Evolutionary conservation across 2,888 invertebrate species (phyloP).

Genomic region (Harpalus rubripes): DNA sequence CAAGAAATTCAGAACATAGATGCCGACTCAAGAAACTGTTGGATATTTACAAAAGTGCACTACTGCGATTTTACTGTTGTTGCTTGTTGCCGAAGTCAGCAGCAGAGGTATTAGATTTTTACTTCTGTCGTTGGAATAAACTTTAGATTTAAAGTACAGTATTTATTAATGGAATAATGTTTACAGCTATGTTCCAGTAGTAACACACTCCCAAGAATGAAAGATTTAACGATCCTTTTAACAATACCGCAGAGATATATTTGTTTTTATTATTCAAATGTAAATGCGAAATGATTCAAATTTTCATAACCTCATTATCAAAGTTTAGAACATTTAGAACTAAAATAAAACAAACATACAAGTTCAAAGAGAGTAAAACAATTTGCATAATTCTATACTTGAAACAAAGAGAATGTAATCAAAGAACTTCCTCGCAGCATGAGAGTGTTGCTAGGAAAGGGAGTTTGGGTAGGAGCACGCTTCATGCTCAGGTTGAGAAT

Average conservation of each 20-base stretch:
- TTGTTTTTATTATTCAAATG: slow-evolving; percentile 59
- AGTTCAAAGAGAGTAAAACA: slow-evolving; percentile 63
- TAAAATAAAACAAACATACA: slow-evolving; percentile 64
- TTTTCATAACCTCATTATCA: slow-evolving; percentile 63
- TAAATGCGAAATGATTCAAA: slow-evolving; percentile 62
- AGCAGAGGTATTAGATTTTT: not conserved
- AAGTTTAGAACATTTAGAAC: slow-evolving; percentile 64
- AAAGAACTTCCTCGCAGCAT: slow-evolving; percentile 59
- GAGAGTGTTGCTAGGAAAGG: not conserved
- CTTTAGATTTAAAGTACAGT: not conserved
- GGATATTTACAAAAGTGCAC: not conserved
- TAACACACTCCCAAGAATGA: not conserved
- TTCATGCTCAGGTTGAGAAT: not conserved
- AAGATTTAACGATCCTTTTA: slow-evolving; percentile 29
- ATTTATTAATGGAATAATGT: slow-evolving; percentile 1
- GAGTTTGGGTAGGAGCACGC: not conserved
- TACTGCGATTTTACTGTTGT: not conserved
- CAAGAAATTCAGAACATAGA: not conserved
- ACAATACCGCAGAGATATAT: slow-evolving; percentile 44
- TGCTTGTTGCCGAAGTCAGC: not conserved
- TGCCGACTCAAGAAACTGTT: not conserved
- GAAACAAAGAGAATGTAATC: slow-evolving; percentile 64
- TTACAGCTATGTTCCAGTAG: not conserved
- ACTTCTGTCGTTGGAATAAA: not conserved
- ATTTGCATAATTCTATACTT: slow-evolving; percentile 65